phyloP scores from a whole-genome alignment of 2,113 vertebrate species.

The Gobio gobio region DNA sequence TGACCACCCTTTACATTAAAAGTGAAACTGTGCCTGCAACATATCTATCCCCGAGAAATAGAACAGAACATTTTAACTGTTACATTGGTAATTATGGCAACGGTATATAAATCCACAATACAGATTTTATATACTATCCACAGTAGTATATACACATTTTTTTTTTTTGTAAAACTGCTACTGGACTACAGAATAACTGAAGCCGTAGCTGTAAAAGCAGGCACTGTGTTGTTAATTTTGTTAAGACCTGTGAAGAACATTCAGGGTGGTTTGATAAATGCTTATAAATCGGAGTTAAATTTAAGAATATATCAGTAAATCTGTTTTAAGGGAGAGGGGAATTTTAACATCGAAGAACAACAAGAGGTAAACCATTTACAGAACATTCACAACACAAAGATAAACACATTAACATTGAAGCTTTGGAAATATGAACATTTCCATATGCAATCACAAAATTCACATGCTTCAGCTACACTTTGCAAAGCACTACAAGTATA shows the following conservation, averaged over 20 bases:
- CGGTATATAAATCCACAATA: background rate
- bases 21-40: slow-evolving; percentile 41
- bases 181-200: slow-evolving; percentile 86
- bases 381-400: slow-evolving; percentile 55
- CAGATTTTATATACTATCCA: slow-evolving; percentile 1
- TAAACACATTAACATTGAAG: slow-evolving; percentile 53
- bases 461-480: slow-evolving; percentile 42
- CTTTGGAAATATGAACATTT: slow-evolving; percentile 22
- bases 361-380: slow-evolving; percentile 58
- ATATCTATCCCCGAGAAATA: background rate
- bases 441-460: slow-evolving; percentile 45
- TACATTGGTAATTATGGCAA: slow-evolving; percentile 21
- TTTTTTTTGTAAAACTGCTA: slow-evolving; percentile 78
- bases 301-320: slow-evolving; percentile 34
- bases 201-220: slow-evolving; percentile 89
- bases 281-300: slow-evolving; percentile 42
- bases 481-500: slow-evolving; percentile 27
- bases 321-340: background rate
- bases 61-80: slow-evolving; percentile 63
- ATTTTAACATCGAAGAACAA: slow-evolving; percentile 47
- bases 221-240: slow-evolving; percentile 87
- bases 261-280: slow-evolving; percentile 81
- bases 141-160: background rate
- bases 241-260: slow-evolving; percentile 90
- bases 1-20: slow-evolving; percentile 49